Evolutionary conservation across 2,113 vertebrate species (phyloP), one percentile per base, ranked within the genome.

Genomic region (Chlorocebus sabaeus): DNA sequence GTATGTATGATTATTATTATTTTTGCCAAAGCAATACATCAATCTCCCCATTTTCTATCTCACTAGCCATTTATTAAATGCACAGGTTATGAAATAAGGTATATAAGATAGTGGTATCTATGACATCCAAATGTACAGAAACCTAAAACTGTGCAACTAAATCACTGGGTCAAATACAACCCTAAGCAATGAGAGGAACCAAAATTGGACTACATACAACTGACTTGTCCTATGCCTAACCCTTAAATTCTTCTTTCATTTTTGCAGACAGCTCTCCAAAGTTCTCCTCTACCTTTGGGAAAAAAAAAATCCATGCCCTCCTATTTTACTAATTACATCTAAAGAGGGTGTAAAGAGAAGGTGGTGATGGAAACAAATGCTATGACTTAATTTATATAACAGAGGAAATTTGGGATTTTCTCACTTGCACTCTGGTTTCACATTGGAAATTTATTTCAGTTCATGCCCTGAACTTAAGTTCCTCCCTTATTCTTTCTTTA

Each of bases 391-490:
- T 88, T 79, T 93, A 88, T 5, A 43, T 50, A 88, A 80, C 4
- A 93, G 48, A 94, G 20, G 30, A 95, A 86, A 70, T 90, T 9
- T 45, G 48, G 70, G 13, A 96, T 64, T 84, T 75, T 32, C 48
- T 43, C 22, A 72, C 30, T 50, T 83, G 35, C 32, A 83, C n/a
- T 78, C 59, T 70, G 50, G 16, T 93, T 90, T 93, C 22, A 92
- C 32, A 76, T 0, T 87, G 48, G 32, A 95, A 93, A 93, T 82
- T 86, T 93, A 87, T 40, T 95, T 96, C 85, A 95, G 61, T 27
- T 84, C 52, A 91, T 70, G 32, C 30, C 11, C 14, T 90, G 7
- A 81, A 95, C 9, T 75, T 11, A 90, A 89, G 38, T 43, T 80
- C 18, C 72, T 92, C 55, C 45, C 12, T 90, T 38, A 45, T 72